phyloP scores from a whole-genome alignment of 2,113 vertebrate genomes.

The Edolisoma coerulescens region DNA sequence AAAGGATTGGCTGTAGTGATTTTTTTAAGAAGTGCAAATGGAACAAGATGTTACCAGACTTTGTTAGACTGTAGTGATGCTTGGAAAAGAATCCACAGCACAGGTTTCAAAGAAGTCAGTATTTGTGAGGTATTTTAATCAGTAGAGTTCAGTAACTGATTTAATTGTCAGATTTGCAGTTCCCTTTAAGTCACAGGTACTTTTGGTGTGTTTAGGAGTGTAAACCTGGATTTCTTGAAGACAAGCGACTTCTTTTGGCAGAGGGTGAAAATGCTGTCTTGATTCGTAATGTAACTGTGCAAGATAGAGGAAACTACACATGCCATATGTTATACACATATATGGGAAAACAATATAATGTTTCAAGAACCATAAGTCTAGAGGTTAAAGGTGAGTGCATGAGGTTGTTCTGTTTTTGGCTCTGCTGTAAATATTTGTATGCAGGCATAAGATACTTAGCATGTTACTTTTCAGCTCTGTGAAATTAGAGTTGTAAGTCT shows the following conservation, averaged over 20 bases:
- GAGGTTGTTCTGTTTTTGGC: not conserved
- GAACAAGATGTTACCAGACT: not conserved
- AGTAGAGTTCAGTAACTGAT: not conserved
- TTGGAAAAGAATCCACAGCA: not conserved
- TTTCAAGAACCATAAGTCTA: slow-evolving; percentile 74
- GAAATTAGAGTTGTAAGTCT: not conserved
- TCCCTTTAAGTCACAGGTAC: not conserved
- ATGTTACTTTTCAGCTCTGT: not conserved
- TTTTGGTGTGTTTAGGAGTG: slow-evolving; percentile 71
- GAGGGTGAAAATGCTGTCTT: slow-evolving; percentile 17
- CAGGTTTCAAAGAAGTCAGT: not conserved
- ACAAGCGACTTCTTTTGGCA: slow-evolving; percentile 8
- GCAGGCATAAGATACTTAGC: not conserved
- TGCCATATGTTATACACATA: slow-evolving; percentile 75
- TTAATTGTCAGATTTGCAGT: not conserved
- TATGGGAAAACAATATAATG: slow-evolving; percentile 58
- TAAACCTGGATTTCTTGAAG: slow-evolving; percentile 51
- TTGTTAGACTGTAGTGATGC: not conserved
- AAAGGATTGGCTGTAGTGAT: not conserved
- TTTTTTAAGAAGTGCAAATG: not conserved
- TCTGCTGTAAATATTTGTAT: not conserved
- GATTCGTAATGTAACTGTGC: not conserved
- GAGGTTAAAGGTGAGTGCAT: slow-evolving; percentile 69
- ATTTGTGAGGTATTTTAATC: not conserved
- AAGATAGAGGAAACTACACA: slow-evolving; percentile 75